Evolutionary conservation across 2,888 invertebrate species (phyloP).

Genomic region (Drosophila greeni): DNA sequence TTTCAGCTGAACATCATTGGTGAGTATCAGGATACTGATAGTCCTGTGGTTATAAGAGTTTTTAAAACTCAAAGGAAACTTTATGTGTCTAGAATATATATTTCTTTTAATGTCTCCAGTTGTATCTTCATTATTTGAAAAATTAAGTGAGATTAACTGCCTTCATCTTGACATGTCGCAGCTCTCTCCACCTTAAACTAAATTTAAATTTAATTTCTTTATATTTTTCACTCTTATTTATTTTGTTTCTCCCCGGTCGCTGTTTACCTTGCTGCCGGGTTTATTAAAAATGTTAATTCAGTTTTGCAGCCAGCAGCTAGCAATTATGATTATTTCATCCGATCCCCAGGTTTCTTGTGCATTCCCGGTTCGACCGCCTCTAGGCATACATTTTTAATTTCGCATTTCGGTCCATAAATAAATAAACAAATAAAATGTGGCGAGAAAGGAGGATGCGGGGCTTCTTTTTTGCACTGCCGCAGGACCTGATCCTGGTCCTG

Average conservation of each 20-base stretch:
- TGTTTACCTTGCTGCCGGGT: slow-evolving; percentile 29
- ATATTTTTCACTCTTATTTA: slow-evolving; percentile 6
- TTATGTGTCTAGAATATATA: not conserved
- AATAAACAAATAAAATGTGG: slow-evolving; percentile 45
- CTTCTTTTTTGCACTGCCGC: slow-evolving; percentile 6
- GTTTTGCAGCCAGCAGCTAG: slow-evolving; percentile 29
- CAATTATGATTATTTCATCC: slow-evolving; percentile 61
- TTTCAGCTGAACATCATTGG: slow-evolving; percentile 91
- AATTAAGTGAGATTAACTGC: not conserved
- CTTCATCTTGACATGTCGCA: not conserved
- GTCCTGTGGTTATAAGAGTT: not conserved
- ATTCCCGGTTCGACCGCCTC: slow-evolving; percentile 27
- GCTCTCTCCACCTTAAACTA: not conserved
- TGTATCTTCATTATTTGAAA: not conserved
- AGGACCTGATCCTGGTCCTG: slow-evolving; percentile 3
- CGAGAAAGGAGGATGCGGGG: not conserved
- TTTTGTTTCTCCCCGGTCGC: not conserved
- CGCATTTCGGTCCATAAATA: slow-evolving; percentile 63
- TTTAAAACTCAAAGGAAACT: not conserved
- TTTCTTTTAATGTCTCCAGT: not conserved
- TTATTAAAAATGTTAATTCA: slow-evolving; percentile 57
- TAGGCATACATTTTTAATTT: slow-evolving; percentile 67
- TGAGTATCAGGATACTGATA: slow-evolving; percentile 80
- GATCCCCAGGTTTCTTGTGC: slow-evolving; percentile 29
- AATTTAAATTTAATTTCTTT: slow-evolving; percentile 4